Conservation (phyloP, 92 coral and sea anemone species). For the Parazoanthus swiftii region DNA sequence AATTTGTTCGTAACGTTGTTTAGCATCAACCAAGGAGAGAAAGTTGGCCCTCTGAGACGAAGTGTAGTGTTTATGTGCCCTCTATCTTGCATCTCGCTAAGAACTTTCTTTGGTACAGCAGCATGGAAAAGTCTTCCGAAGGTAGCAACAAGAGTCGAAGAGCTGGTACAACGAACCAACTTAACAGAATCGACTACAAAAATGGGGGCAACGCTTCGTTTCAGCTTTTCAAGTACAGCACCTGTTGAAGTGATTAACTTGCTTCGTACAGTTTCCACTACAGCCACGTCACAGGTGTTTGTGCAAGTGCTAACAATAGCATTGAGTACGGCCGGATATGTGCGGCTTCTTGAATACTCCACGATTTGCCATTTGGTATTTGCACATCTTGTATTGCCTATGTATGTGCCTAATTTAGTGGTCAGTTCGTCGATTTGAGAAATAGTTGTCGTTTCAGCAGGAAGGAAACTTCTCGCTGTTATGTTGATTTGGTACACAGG, state of each 20-base stretch:
- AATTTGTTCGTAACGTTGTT: background rate
- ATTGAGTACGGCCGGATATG: slow-evolving; percentile 38
- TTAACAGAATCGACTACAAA: slow-evolving; percentile 30
- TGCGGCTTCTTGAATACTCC: slow-evolving; percentile 20
- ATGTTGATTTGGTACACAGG: slow-evolving; percentile 41
- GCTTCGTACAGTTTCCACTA: slow-evolving; percentile 16
- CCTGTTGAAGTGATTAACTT: slow-evolving; percentile 11
- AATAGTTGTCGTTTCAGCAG: slow-evolving; percentile 23
- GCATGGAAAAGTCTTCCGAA: slow-evolving; percentile 36
- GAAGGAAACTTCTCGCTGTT: slow-evolving; percentile 32
- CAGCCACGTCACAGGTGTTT: slow-evolving; percentile 30
- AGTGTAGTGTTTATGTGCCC: slow-evolving; percentile 13
- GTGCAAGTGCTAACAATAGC: slow-evolving; percentile 37
- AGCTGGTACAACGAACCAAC: slow-evolving; percentile 33
- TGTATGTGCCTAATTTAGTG: background rate
- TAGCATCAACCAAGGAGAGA: slow-evolving; percentile 34
- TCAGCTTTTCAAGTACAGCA: background rate
- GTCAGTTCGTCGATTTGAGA: slow-evolving; percentile 7
- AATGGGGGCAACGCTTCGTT: slow-evolving; percentile 30
- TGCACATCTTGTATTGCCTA: slow-evolving; percentile 28
- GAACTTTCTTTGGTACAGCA: background rate
- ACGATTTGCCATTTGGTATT: slow-evolving; percentile 33
- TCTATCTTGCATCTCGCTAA: slow-evolving; percentile 27
- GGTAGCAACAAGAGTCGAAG: slow-evolving; percentile 29
- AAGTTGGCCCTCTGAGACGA: slow-evolving; percentile 13